These are phyloP conservation scores for Sebastes cheni DNA, from an alignment of 2,797 vertebrate genomes.

Conservation along the genomic window DNA sequence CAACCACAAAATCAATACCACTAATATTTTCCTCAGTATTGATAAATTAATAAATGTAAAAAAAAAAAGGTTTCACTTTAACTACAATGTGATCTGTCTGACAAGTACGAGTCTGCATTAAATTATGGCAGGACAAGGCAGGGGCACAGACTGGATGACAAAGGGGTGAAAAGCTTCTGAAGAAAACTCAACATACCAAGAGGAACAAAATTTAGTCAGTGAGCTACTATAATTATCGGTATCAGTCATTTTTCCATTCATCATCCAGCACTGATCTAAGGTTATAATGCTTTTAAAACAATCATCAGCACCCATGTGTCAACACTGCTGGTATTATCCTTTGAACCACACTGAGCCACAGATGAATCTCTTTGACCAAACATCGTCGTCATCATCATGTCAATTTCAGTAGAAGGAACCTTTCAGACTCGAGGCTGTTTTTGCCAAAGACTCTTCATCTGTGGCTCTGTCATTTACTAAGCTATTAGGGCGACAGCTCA, in stretches of 20 bases:
- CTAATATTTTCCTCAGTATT: background rate
- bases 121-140: background rate
- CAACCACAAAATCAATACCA: background rate
- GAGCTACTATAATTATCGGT: background rate
- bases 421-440: conserved; percentile 23
- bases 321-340: conserved; percentile 74
- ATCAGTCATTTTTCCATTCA: background rate
- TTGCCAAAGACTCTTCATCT: conserved; percentile 65
- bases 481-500: conserved; percentile 66
- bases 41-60: background rate
- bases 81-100: background rate
- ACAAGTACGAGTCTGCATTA: background rate
- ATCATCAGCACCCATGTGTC: conserved; percentile 52
- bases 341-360: conserved; percentile 70
- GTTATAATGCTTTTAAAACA: conserved; percentile 9
- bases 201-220: background rate
- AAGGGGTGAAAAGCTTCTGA: background rate
- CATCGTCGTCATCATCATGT: background rate
- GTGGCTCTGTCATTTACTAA: conserved; percentile 71
- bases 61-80: background rate
- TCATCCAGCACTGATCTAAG: background rate
- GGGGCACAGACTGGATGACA: conserved; percentile 1
- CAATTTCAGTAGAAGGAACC: conserved; percentile 25
- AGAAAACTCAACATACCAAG: background rate
- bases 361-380: conserved; percentile 68